Evolutionary conservation across 1,140 invertebrate species (phyloP).

Genomic region (Drosophila biarmipes): DNA sequence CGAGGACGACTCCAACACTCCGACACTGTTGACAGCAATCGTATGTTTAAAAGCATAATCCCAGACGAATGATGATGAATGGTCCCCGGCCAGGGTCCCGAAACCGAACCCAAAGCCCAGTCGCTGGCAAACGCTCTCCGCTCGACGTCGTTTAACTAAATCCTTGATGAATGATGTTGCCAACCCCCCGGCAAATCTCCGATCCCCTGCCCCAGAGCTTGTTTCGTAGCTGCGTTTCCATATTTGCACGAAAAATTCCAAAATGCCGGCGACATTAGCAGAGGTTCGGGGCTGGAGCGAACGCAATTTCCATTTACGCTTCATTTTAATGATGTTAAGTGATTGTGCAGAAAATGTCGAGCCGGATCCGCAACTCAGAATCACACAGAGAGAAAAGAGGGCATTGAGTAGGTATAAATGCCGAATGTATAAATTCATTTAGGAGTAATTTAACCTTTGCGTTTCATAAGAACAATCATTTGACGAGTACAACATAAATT

Average conservation of each 20-base stretch:
- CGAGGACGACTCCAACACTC: conserved; percentile 59
- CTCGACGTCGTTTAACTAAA: conserved; percentile 80
- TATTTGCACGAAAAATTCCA: conserved; percentile 74
- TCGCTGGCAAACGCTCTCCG: conserved; percentile 44
- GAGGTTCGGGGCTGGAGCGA: conserved; percentile 37
- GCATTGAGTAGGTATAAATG: no score
- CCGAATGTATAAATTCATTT: no score
- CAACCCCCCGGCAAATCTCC: conserved; percentile 14
- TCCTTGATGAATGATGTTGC: conserved; percentile 81
- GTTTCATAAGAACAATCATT: no score
- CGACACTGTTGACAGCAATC: conserved; percentile 81
- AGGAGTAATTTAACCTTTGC: background rate
- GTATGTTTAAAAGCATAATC: conserved; percentile 83
- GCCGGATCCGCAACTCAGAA: conserved; percentile 33
- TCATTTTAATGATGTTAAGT: conserved; percentile 83
- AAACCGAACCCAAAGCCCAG: conserved; percentile 22
- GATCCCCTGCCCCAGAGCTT: conserved; percentile 9
- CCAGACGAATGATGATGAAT: conserved; percentile 82
- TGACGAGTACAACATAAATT: no score
- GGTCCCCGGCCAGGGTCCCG: conserved; percentile 40
- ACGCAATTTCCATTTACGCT: conserved; percentile 81
- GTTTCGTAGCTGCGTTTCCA: conserved; percentile 57
- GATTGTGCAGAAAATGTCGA: conserved; percentile 79
- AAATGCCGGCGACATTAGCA: conserved; percentile 76
- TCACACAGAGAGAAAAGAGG: background rate